Percentiles rank a stretch among this genome's conserved stretches.
These are phyloP conservation scores for Prolemur simus DNA, from an alignment of 2,113 vertebrate species.

Conservation along the genomic window DNA sequence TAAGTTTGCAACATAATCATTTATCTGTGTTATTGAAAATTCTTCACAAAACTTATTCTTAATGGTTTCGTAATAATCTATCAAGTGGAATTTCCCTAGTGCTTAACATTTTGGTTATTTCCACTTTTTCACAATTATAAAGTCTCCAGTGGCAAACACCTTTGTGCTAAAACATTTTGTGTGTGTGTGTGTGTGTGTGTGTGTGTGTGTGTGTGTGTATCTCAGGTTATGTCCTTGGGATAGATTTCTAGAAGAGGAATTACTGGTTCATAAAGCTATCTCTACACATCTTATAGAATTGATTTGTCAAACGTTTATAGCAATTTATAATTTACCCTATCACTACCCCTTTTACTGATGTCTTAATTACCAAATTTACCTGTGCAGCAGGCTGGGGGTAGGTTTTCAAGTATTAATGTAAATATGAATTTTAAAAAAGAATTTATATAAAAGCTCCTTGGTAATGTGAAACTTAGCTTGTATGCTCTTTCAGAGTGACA, in stretches of 20 bases:
- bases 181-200: neutral
- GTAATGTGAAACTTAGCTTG: neutral
- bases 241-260: constrained; percentile 8
- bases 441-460: constrained; percentile 11
- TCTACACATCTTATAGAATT: neutral
- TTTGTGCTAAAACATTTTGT: neutral
- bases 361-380: constrained; percentile 1
- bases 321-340: neutral
- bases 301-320: neutral
- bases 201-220: neutral
- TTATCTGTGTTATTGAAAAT: neutral
- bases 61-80: neutral
- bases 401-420: neutral
- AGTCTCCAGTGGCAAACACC: neutral
- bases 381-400: neutral
- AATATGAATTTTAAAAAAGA: constrained; percentile 12
- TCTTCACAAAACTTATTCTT: neutral
- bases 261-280: neutral
- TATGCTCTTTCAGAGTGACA: constrained; percentile 22
- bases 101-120: neutral
- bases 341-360: neutral
- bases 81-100: neutral
- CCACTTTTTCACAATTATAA: neutral
- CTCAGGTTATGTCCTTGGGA: neutral
- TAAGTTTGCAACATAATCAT: neutral